Conservation (phyloP, 2,113 vertebrate genomes). For the Clarias macrocephalus region DNA sequence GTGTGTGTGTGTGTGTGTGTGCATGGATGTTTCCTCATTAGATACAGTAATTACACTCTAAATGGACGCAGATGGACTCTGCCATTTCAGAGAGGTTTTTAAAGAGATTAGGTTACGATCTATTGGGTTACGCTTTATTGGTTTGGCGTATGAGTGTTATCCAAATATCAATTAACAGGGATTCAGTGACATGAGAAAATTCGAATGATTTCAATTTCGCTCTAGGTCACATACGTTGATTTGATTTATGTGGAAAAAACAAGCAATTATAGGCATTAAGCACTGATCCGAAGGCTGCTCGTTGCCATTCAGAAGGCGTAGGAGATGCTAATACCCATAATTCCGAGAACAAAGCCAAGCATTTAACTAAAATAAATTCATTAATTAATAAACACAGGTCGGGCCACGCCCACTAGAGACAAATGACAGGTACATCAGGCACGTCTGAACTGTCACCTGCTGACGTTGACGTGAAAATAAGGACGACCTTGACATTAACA, state of each 20-base stretch:
- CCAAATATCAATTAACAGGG: background rate
- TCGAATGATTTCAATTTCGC: background rate
- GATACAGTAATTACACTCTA: slow-evolving; percentile 14
- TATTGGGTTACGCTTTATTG: background rate
- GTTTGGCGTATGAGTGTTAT: background rate
- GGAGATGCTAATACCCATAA: background rate
- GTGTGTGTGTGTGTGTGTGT: slow-evolving; percentile 5
- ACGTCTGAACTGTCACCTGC: background rate
- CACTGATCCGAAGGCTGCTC: background rate
- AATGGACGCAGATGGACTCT: slow-evolving; percentile 11
- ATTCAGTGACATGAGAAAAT: background rate
- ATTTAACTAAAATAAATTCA: no score
- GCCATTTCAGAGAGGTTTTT: slow-evolving; percentile 14
- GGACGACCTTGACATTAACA: background rate
- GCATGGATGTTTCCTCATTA: background rate
- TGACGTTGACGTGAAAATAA: background rate
- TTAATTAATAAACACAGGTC: background rate
- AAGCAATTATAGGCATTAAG: background rate
- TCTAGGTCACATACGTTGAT: background rate
- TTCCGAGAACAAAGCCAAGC: background rate
- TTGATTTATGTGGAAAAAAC: background rate
- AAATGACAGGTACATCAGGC: background rate
- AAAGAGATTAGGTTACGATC: background rate
- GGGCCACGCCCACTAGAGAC: background rate
- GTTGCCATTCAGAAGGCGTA: background rate